These are phyloP conservation scores for Actinernus sp. DNA, from an alignment of 92 coral and sea anemone genomes.

Conservation along the genomic window DNA sequence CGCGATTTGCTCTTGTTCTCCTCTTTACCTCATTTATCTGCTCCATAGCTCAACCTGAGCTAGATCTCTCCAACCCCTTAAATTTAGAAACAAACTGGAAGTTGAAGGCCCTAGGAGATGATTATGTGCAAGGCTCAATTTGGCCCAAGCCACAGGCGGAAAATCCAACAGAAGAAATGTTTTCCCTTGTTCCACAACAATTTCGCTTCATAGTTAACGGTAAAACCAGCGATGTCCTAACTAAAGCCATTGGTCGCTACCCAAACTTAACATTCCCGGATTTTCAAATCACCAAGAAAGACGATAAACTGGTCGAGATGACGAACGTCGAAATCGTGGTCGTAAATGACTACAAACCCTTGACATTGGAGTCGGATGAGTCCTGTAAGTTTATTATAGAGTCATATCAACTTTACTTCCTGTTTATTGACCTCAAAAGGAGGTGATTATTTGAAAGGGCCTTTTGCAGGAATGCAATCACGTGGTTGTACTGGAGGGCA, in stretches of 20 bases:
- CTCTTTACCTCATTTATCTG: no score
- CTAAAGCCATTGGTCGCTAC: conserved; percentile 79
- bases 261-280: conserved; percentile 79
- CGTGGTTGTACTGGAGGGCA: no score
- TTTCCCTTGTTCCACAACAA: conserved; percentile 51
- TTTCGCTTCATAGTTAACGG: conserved; percentile 74
- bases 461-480: no score
- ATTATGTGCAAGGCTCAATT: conserved; percentile 88
- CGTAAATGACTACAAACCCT: conserved; percentile 63
- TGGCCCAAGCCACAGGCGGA: conserved; percentile 96
- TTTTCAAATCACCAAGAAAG: conserved; percentile 7
- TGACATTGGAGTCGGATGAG: conserved; percentile 84
- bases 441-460: no score
- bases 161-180: conserved; percentile 54
- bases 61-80: no score
- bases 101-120: no score
- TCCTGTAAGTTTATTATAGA: conserved; percentile 87
- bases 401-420: no score
- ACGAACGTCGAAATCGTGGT: conserved; percentile 46
- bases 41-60: no score
- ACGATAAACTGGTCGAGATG: conserved; percentile 3
- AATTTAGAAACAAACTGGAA: no score
- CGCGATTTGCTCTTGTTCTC: no score
- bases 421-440: no score
- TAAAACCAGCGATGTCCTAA: conserved; percentile 85